Evolutionary conservation across 2,888 invertebrate genomes (phyloP), one percentile per base, ranked within the genome.

Genomic region (Caenorhabditis doughertyi): DNA sequence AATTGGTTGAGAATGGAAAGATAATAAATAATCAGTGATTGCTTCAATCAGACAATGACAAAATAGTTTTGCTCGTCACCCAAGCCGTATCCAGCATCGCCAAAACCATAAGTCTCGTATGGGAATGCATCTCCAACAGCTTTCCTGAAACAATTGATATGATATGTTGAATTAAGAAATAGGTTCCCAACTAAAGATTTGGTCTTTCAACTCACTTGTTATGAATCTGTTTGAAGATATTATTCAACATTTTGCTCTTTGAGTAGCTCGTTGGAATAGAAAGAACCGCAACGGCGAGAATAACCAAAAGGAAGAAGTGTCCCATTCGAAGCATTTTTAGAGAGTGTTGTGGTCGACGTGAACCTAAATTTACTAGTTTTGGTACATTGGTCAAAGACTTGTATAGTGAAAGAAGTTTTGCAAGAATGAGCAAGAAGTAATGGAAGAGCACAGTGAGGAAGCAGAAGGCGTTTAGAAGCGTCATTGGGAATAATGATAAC

Each of bases 221-320:
- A 44, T 85, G 86, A 47, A 86, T 86, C 53, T 85, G 83, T 42
- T 86, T 86, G 62, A 86, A 82, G 27, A 86, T 79, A 60, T 79
- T 85, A 64, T 82, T 80, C 21, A 84, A 70, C 60, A 76, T 62
- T 47, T 84, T 81, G 49, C 79, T 77, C 67, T 84, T 84, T 11
- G 83, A 74, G 55, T 80, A 84, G 25, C 81, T 79, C 4, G 86
- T 86, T 42, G 86, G 86, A 29, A 86, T 84, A 5, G 86, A 79
- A 13, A 76, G 39, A 25, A 83, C 80, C 42, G 79, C 64, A 32
- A 80, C 47, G 56, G 64, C 51, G 25, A 86, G 65, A 23, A 83
- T 58, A 23, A 76, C 64, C 4, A 85, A 42, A 51, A 81, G 39
- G 23, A 86, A 16, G 68, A 84, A 76, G 58, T 70, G 72, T 64